Evolutionary conservation across 2,888 invertebrate species (phyloP).

Genomic region (Trachelus iudaicus): DNA sequence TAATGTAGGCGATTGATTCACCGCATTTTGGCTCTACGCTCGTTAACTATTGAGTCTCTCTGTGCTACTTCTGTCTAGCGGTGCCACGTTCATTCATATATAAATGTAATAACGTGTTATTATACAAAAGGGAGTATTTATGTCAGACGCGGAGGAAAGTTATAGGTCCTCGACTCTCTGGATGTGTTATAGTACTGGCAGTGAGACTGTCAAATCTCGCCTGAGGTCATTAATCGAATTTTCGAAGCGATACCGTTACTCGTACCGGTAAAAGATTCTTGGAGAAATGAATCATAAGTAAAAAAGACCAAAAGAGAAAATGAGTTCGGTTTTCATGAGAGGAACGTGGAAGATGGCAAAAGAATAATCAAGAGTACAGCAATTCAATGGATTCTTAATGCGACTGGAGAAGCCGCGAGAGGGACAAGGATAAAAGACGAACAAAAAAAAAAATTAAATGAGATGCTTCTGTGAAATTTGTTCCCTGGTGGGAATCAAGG

Average conservation of each 20-base stretch:
- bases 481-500: not conserved
- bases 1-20: not conserved
- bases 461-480: not conserved
- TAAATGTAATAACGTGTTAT: not conserved
- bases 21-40: not conserved
- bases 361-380: not conserved
- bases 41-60: not conserved
- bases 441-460: not conserved
- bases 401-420: not conserved
- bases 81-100: not conserved
- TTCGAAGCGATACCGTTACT: not conserved
- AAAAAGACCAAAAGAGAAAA: not conserved
- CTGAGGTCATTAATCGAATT: not conserved
- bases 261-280: not conserved
- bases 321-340: not conserved
- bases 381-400: no score
- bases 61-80: not conserved
- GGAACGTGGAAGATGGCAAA: not conserved
- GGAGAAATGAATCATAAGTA: not conserved
- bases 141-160: not conserved
- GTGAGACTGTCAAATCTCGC: not conserved
- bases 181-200: not conserved
- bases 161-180: not conserved
- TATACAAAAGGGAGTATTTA: not conserved
- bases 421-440: not conserved